These are phyloP conservation scores for Mycetomoellerius zeteki DNA, from an alignment of 1,140 invertebrate species.

Conservation along the genomic window DNA sequence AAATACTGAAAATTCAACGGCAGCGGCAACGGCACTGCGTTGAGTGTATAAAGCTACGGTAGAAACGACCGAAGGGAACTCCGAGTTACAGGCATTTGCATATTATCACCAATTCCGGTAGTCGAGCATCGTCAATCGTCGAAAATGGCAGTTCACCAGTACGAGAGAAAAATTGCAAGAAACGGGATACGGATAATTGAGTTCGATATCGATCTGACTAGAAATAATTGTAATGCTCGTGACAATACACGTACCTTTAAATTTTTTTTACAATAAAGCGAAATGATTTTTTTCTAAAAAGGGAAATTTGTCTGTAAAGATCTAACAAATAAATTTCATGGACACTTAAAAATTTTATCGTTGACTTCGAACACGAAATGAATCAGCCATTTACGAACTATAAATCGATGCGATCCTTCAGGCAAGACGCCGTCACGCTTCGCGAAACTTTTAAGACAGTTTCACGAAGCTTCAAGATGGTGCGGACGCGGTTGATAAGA, in stretches of 20 bases:
- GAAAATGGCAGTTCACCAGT: constrained; percentile 6
- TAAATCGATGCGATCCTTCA: constrained; percentile 29
- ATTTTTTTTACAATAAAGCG: background rate
- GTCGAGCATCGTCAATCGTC: background rate
- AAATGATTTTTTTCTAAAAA: background rate
- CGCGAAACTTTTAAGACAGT: constrained; percentile 50
- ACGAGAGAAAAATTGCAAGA: background rate
- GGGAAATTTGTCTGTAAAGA: background rate
- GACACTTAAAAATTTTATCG: background rate
- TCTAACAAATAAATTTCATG: background rate
- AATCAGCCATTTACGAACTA: constrained; percentile 21
- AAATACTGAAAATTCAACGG: constrained; percentile 36
- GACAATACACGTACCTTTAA: background rate
- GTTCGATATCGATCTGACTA: background rate
- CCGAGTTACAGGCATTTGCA: constrained; percentile 32
- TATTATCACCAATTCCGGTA: constrained; percentile 28
- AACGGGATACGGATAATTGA: constrained; percentile 22
- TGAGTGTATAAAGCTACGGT: constrained; percentile 32
- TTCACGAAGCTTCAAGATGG: background rate
- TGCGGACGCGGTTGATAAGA: constrained; percentile 46
- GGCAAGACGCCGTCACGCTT: constrained; percentile 2
- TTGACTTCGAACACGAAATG: constrained; percentile 17
- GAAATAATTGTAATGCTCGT: constrained; percentile 8
- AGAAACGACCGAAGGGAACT: constrained; percentile 39
- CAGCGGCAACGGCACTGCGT: background rate